Evolutionary conservation across 2,113 vertebrate species (phyloP).

Genomic region (Prionailurus bengalensis): DNA sequence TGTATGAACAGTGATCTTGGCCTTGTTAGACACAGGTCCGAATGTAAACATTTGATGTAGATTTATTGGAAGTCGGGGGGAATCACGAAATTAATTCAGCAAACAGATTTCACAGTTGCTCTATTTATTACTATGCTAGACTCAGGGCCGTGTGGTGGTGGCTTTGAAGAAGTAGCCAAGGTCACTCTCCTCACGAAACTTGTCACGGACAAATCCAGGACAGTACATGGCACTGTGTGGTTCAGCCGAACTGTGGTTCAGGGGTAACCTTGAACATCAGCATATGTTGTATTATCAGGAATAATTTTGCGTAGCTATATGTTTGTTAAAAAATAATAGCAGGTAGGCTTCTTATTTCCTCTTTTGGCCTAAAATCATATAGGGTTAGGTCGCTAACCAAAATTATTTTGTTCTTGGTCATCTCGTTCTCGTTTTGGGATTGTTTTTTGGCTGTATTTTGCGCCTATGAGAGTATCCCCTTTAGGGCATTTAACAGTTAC

Average conservation of each 20-base stretch:
- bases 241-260: background rate
- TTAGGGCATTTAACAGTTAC: background rate
- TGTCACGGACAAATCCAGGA: background rate
- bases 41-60: background rate
- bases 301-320: background rate
- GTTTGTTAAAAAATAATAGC: slow-evolving; percentile 54
- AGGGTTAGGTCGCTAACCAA: background rate
- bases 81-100: slow-evolving; percentile 37
- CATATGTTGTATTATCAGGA: background rate
- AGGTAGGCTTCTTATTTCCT: background rate
- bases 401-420: background rate
- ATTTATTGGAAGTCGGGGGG: background rate
- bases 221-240: background rate
- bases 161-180: background rate
- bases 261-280: background rate
- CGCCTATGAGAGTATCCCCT: background rate
- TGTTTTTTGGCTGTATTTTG: background rate
- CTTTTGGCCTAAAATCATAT: slow-evolving; percentile 17
- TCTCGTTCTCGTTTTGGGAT: background rate
- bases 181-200: background rate
- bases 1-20: background rate
- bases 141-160: background rate
- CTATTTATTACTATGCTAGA: background rate
- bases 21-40: background rate
- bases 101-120: background rate